A percentile compares a stretch with the other conserved stretches of the same genome.
phyloP scores from a whole-genome alignment of 2,888 invertebrate genomes.

The Adelphocoris suturalis region DNA sequence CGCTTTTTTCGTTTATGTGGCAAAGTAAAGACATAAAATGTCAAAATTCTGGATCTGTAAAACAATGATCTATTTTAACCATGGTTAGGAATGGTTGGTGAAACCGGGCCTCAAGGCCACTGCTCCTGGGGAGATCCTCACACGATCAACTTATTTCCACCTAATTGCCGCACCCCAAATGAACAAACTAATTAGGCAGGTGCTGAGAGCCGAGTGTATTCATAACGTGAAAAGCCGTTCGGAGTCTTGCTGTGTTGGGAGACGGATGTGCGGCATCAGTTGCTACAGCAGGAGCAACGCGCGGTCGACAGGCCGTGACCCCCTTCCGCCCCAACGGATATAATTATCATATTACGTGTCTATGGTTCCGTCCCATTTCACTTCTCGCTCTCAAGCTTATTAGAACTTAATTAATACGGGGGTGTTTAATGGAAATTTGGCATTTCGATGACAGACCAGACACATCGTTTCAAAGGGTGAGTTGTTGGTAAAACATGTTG shows the following conservation, averaged over 20 bases:
- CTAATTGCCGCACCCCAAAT: neutral
- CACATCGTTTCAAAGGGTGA: too few relatives aligned
- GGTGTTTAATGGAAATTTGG: neutral
- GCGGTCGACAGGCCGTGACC: neutral
- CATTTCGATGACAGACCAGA: neutral
- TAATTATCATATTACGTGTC: slow-evolving; percentile 39
- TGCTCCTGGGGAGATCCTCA: neutral
- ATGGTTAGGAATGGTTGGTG: too few relatives aligned
- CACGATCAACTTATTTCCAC: neutral
- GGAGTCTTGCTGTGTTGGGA: neutral
- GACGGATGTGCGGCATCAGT: neutral
- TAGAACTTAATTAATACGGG: neutral
- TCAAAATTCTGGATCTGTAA: too few relatives aligned
- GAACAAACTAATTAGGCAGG: neutral
- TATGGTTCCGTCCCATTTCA: slow-evolving; percentile 19
- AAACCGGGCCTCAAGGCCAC: too few relatives aligned
- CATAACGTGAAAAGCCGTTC: neutral
- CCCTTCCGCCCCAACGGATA: neutral
- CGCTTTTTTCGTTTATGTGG: too few relatives aligned
- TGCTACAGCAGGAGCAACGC: neutral
- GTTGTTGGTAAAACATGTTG: too few relatives aligned
- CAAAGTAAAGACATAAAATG: too few relatives aligned
- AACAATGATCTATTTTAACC: too few relatives aligned
- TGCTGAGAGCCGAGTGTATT: neutral
- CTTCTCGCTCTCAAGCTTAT: slow-evolving; percentile 5